Evolutionary conservation across 1,140 invertebrate species (phyloP).

Genomic region (Dendroctonus ponderosae): DNA sequence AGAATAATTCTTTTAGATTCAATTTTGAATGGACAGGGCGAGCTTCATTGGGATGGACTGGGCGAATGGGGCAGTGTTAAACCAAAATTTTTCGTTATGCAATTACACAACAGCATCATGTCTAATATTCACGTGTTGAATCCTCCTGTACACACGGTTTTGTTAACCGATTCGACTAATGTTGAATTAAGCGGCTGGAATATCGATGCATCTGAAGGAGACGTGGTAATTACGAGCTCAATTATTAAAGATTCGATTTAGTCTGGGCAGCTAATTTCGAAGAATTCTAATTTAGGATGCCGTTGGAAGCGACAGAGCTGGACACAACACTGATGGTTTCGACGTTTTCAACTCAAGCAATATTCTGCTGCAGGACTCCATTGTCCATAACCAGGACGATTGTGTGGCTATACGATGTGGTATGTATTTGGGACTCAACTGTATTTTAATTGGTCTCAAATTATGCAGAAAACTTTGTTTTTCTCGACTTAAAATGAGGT

Average conservation of each 20-base stretch:
- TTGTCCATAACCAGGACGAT: constrained; percentile 26
- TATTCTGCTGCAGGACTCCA: background rate
- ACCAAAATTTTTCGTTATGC: constrained; percentile 17
- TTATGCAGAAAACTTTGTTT: no score
- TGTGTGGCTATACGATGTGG: constrained; percentile 22
- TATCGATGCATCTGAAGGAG: constrained; percentile 23
- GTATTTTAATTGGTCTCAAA: no score
- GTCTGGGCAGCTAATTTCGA: background rate
- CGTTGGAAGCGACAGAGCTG: background rate
- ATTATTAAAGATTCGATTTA: background rate
- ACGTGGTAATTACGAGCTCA: constrained; percentile 13
- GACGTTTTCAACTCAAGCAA: constrained; percentile 21
- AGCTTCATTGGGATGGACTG: constrained; percentile 19
- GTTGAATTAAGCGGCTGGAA: constrained; percentile 16
- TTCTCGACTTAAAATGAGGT: background rate
- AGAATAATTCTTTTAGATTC: no score
- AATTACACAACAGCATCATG: constrained; percentile 5
- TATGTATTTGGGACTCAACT: background rate
- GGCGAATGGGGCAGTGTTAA: constrained; percentile 20
- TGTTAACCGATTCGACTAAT: constrained; percentile 18
- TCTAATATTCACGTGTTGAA: constrained; percentile 19
- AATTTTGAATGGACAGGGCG: constrained; percentile 22
- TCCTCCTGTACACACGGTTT: constrained; percentile 20
- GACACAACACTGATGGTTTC: constrained; percentile 28
- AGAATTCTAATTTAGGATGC: background rate